Base-by-base conservation (phyloP, 2,888 invertebrate species). In the Torymus auratus region DNA sequence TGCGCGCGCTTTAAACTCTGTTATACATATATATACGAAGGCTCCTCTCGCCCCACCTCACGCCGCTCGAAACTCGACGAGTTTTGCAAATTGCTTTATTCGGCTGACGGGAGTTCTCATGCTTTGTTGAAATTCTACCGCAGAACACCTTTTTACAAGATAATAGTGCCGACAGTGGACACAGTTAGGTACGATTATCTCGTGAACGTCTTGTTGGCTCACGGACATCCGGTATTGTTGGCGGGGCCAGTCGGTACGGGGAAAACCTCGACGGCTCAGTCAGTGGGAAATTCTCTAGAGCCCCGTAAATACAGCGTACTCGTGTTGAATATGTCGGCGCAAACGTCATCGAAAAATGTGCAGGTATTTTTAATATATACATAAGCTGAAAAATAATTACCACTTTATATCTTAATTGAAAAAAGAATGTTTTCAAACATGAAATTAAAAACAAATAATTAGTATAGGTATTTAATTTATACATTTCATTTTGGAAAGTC, bases 221-320 rank as follows among this genome's bases (percentile, higher is more conserved):
- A 93, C 7, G 94, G 94, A 0, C 92, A 93, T 88, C 96, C 97
- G 0, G 95, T 96, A 4, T 91, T 97, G 84, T 89, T 97, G 58
- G 95, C 96, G 0, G 97, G 97, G 0, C 95, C 96, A 52, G 96
- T 96, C 0, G 97, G 97, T n/a, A 96, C 96, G 0, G 96, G 96
- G 13, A 96, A 97, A 92, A 96, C 97, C 0, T 96, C 95, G 13
- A 94, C 95, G 14, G 94, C 96, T 0, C 94, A 94, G 82, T 86
- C 88, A 20, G 87, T 88, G 12, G 89, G 96, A 10, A 91, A 91
- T 28, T 91, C 91, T 53, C 91, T 96, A 56, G 93, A 95, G 86
- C 85, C 92, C 0, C 88, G 87, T 4, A 92, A 91, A 77, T 95
- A 93, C 91, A 93, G 94, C 64, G 91, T 95, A 3, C 93, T 97